phyloP scores from a whole-genome alignment of 2,113 vertebrate genomes.

The Cynocephalus volans region DNA sequence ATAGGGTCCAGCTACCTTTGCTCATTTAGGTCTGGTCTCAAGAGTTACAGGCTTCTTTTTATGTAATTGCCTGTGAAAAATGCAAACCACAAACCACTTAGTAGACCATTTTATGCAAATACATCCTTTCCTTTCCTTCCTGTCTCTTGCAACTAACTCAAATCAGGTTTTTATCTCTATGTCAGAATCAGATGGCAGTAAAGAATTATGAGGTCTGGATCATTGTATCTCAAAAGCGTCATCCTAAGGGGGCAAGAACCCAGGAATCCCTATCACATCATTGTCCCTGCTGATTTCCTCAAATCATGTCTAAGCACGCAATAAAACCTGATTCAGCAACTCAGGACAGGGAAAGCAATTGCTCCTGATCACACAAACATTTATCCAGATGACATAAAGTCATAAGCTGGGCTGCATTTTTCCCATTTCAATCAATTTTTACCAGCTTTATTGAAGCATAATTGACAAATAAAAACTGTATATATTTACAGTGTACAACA shows the following conservation, averaged over 20 bases:
- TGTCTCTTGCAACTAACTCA: neutral
- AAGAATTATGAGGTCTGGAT: neutral
- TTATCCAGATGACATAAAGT: slow-evolving; percentile 4
- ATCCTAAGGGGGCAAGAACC: neutral
- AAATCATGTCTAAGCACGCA: neutral
- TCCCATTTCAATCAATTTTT: neutral
- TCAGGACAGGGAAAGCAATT: neutral
- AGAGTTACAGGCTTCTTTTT: neutral
- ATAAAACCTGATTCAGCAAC: neutral
- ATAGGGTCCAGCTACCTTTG: neutral
- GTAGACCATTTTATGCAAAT: neutral
- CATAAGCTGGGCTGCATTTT: neutral
- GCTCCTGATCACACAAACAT: neutral
- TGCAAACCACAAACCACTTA: neutral
- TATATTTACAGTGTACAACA: neutral
- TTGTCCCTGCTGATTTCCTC: neutral
- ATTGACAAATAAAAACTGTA: neutral
- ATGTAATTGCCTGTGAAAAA: neutral
- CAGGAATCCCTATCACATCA: neutral
- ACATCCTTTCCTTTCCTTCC: neutral
- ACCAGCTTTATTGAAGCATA: neutral
- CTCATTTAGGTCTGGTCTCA: neutral
- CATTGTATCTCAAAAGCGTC: neutral
- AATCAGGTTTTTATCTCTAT: neutral
- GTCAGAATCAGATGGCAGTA: neutral